Conservation (phyloP, 2,888 invertebrate species). For the Tetropium fuscum region DNA sequence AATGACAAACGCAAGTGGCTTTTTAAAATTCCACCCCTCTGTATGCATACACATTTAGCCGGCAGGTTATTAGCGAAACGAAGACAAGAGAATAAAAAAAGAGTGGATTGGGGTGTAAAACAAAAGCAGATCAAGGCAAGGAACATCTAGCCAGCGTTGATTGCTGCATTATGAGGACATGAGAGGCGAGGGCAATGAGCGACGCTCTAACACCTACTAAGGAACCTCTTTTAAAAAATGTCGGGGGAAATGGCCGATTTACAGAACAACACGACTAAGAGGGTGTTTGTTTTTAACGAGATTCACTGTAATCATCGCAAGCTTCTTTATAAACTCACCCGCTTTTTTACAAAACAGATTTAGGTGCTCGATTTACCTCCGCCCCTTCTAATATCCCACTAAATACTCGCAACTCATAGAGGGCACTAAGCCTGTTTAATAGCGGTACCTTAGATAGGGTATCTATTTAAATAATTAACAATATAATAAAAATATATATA, state of each 20-base stretch:
- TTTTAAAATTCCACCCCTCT: constrained; percentile 60
- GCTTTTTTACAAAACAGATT: constrained; percentile 24
- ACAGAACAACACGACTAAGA: constrained; percentile 62
- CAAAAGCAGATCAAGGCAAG: constrained; percentile 58
- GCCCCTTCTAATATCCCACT: neutral
- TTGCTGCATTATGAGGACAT: constrained; percentile 59
- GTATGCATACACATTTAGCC: constrained; percentile 57
- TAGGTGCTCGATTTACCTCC: constrained; percentile 13
- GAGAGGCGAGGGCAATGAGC: constrained; percentile 47
- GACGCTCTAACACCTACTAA: constrained; percentile 59
- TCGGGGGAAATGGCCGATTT: constrained; percentile 58
- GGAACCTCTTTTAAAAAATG: constrained; percentile 57
- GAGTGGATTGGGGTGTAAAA: constrained; percentile 56
- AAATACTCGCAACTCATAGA: constrained; percentile 9
- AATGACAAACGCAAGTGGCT: constrained; percentile 62
- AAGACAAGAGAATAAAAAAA: constrained; percentile 59
- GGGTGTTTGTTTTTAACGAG: constrained; percentile 66
- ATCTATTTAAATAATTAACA: no score
- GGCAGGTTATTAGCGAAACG: constrained; percentile 60
- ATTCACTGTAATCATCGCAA: constrained; percentile 61
- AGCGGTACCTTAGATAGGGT: no score
- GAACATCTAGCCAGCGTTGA: constrained; percentile 59
- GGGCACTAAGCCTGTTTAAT: neutral
- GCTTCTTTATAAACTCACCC: constrained; percentile 55
- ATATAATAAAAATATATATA: no score